These are phyloP conservation scores for Chromis chromis DNA, from an alignment of 2,797 vertebrate genomes.

Conservation along the genomic window DNA sequence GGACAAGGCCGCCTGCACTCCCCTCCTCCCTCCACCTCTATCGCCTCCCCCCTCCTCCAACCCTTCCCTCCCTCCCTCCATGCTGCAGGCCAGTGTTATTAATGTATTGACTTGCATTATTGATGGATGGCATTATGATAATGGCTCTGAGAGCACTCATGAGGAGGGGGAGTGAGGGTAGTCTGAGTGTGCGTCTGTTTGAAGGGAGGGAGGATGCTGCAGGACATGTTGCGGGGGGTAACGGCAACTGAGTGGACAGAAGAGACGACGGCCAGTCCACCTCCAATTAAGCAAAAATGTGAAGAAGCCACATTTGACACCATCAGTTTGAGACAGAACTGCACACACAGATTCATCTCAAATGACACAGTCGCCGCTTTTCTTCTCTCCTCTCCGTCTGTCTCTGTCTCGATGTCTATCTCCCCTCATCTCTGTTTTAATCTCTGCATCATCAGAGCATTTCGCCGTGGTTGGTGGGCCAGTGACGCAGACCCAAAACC, in stretches of 20 bases:
- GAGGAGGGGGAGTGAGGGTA: slow-evolving; percentile 35
- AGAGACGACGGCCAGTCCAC: slow-evolving; percentile 19
- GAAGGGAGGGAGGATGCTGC: slow-evolving; percentile 33
- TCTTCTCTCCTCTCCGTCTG: slow-evolving; percentile 27
- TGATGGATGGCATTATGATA: slow-evolving; percentile 87
- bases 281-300: slow-evolving; percentile 67
- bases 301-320: slow-evolving; percentile 45
- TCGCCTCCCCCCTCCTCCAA: neutral
- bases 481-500: slow-evolving; percentile 47
- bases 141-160: slow-evolving; percentile 82
- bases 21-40: neutral
- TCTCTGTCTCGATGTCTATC: slow-evolving; percentile 27
- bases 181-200: slow-evolving; percentile 58
- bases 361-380: slow-evolving; percentile 46
- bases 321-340: slow-evolving; percentile 23
- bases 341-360: slow-evolving; percentile 42
- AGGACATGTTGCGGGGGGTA: slow-evolving; percentile 31
- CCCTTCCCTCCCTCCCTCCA: slow-evolving; percentile 8
- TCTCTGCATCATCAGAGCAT: slow-evolving; percentile 63
- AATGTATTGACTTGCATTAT: slow-evolving; percentile 88
- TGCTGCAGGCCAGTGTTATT: slow-evolving; percentile 78
- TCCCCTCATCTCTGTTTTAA: slow-evolving; percentile 60
- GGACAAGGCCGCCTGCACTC: slow-evolving; percentile 54
- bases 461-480: slow-evolving; percentile 56
- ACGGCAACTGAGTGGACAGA: slow-evolving; percentile 8